Evolutionary conservation across 2,888 invertebrate genomes (phyloP), one percentile per base, ranked within the genome.

Genomic region (Rotaria sp.): DNA sequence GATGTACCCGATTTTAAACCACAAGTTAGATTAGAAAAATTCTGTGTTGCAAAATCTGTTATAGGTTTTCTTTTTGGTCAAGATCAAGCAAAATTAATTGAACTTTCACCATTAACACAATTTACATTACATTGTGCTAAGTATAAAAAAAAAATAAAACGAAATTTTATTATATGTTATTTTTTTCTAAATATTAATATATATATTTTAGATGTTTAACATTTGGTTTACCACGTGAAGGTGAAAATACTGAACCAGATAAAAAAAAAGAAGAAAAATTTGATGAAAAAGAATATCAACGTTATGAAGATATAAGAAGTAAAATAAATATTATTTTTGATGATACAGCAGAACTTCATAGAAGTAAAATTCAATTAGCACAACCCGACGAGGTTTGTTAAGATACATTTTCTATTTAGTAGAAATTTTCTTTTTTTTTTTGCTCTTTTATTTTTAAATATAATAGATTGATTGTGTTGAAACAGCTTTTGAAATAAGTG

Each of bases 51-150:
- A 0, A 87, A 87, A 84, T 87, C 87, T 10, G 80, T 87, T 35
- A 55, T 87, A 30, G 85, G 45, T 24, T 80, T 59, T 59, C 55
- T 59, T 41, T 52, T 86, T 30, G 85, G 75, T 86, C 35, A 41
- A 52, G 85, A 13, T 35, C 35, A 85, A 80, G 35, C 85, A 13
- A 52, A 75, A 74, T 55, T 85, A 26, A 75, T 86, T 24, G 86
- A 86, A 75, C 24, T 86, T 35, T 86, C 86, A 80, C 86, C 86
- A 57, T 85, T 85, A 57, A 85, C 86, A 50, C 86, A 85, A 50
- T 57, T 85, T 18, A 86, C 80, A 50, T n/a, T 86, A 48, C 80
- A 80, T 45, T 80, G 80, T 45, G 80, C 80, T 13, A 80, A 80
- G 80, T 80, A 41, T n/a, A 4, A 3, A 35, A 3, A 7, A 67